phyloP scores from a whole-genome alignment of 2,113 vertebrate species.

The Copsychus sechellarum region DNA sequence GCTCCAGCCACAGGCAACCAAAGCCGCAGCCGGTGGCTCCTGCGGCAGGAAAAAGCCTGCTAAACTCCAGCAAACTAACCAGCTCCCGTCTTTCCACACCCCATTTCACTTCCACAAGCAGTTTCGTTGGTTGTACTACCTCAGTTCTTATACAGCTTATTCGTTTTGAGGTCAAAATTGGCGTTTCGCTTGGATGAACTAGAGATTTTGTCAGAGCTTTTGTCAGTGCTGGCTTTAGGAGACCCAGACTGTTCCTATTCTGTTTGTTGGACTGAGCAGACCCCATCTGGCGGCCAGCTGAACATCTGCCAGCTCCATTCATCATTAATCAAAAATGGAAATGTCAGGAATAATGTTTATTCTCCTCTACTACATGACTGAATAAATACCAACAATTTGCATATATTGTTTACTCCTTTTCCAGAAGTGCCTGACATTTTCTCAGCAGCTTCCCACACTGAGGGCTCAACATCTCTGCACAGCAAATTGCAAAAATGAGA shows the following conservation, averaged over 20 bases:
- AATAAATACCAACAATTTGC: slow-evolving; percentile 50
- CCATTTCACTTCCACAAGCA: background rate
- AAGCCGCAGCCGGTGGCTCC: background rate
- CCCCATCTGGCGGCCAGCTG: slow-evolving; percentile 27
- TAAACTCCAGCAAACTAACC: background rate
- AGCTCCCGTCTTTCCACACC: background rate
- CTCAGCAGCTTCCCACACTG: background rate
- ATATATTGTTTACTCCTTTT: slow-evolving; percentile 11
- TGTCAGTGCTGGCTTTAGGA: background rate
- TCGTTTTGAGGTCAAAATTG: background rate
- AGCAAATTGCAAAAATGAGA: background rate
- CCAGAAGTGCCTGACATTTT: slow-evolving; percentile 3
- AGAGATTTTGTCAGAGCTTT: background rate
- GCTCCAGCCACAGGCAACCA: background rate
- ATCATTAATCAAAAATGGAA: slow-evolving; percentile 53
- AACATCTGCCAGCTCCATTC: slow-evolving; percentile 40
- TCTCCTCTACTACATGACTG: background rate
- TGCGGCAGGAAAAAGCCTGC: background rate
- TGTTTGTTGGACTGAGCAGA: slow-evolving; percentile 1
- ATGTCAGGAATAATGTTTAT: slow-evolving; percentile 49
- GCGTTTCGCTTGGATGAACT: background rate
- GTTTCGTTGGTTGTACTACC: background rate
- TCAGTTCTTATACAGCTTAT: background rate
- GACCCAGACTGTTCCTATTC: background rate
- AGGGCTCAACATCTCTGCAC: background rate